A percentile compares a stretch with the other conserved stretches of the same genome.
These are phyloP conservation scores for Ceyx cyanopectus DNA, from an alignment of 2,113 vertebrate species.

Conservation along the genomic window DNA sequence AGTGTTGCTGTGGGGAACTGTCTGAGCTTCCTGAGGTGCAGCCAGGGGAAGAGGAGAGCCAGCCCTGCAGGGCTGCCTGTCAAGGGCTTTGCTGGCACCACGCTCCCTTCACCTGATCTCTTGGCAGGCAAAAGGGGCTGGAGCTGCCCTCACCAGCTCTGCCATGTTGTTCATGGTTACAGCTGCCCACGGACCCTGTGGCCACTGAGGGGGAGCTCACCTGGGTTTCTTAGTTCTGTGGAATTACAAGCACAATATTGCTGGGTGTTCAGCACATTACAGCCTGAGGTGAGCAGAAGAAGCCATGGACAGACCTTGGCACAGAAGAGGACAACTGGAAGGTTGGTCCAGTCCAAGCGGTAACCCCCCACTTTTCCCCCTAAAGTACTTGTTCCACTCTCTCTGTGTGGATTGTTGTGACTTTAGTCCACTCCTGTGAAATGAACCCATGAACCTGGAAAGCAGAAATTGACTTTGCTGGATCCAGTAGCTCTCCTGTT, in stretches of 20 bases:
- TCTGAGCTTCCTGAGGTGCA: rapidly evolving
- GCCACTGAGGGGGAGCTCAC: background rate
- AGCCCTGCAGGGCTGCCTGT: rapidly evolving
- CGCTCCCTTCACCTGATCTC: background rate
- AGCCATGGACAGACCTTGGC: background rate
- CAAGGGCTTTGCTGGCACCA: background rate
- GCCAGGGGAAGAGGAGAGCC: background rate
- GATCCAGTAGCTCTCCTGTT: background rate
- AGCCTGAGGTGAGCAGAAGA: background rate
- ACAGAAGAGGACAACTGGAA: background rate
- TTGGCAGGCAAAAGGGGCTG: background rate
- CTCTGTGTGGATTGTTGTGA: background rate
- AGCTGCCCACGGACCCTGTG: background rate
- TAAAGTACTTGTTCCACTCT: background rate
- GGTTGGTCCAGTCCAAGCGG: background rate
- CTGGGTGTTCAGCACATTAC: background rate
- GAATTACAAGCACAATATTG: background rate
- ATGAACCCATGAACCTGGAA: background rate
- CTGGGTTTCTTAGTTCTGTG: background rate
- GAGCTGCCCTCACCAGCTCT: background rate
- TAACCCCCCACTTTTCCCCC: background rate
- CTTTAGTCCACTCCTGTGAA: background rate
- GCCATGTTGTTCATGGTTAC: background rate
- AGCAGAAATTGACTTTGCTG: background rate
- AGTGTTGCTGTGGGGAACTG: background rate